These are phyloP conservation scores for Pseudotriccus pelzelni DNA, from an alignment of 2,797 vertebrate species.

Conservation along the genomic window DNA sequence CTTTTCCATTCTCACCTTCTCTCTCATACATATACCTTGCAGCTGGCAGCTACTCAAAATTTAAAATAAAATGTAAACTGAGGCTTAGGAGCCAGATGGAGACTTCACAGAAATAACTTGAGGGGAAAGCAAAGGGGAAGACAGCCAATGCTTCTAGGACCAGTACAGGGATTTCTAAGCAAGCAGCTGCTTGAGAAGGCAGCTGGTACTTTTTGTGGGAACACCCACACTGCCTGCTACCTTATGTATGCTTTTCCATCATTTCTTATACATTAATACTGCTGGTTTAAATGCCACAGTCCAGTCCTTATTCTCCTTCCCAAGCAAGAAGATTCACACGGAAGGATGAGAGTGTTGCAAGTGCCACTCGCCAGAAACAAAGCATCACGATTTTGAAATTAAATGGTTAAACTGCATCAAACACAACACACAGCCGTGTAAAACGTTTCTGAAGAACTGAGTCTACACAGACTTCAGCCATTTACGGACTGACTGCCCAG, in stretches of 20 bases:
- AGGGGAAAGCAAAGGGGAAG: conserved; percentile 24
- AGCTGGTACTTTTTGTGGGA: conserved; percentile 23
- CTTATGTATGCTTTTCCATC: background rate
- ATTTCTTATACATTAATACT: background rate
- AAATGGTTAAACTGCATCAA: conserved; percentile 6
- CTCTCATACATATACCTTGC: background rate
- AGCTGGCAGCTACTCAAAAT: background rate
- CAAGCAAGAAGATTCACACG: background rate
- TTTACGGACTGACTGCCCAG: background rate
- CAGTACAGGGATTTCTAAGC: background rate
- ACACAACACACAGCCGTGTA: background rate
- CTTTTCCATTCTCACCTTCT: background rate
- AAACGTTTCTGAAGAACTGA: background rate
- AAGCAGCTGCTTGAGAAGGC: conserved; percentile 39
- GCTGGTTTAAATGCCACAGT: conserved; percentile 8
- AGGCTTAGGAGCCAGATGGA: background rate
- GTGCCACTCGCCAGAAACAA: background rate
- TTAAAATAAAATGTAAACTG: background rate
- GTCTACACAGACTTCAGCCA: background rate
- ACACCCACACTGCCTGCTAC: background rate
- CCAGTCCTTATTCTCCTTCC: background rate
- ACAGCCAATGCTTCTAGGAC: background rate
- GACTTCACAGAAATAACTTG: background rate
- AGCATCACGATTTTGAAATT: background rate
- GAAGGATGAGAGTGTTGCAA: background rate